These are phyloP conservation scores for Pterobdella sp. DNA, from an alignment of 2,888 invertebrate species.

Conservation along the genomic window DNA sequence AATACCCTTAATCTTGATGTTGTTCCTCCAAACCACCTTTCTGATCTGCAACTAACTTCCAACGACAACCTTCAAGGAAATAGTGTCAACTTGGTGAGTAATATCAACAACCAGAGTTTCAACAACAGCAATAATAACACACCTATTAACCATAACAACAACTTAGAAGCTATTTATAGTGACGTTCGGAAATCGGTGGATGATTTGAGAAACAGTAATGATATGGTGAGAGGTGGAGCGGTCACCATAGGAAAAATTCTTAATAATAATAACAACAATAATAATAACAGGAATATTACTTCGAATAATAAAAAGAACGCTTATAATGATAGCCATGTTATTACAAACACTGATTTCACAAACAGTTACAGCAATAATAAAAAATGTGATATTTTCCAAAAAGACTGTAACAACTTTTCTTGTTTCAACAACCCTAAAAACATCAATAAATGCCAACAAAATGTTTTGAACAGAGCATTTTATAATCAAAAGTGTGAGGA, in stretches of 20 bases:
- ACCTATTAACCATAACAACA: constrained; percentile 3
- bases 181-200: background rate
- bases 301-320: background rate
- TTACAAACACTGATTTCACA: background rate
- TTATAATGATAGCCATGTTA: background rate
- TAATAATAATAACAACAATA: constrained; percentile 4
- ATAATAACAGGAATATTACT: constrained; percentile 1
- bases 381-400: background rate
- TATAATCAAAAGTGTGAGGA: constrained; percentile 1
- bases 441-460: background rate
- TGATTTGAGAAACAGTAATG: background rate
- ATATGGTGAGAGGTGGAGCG: background rate
- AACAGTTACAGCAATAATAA: background rate
- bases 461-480: background rate
- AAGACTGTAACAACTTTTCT: background rate
- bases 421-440: background rate
- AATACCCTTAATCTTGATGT: constrained; percentile 5
- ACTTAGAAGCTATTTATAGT: constrained; percentile 2
- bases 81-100: background rate
- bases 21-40: background rate
- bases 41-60: background rate
- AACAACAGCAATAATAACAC: background rate
- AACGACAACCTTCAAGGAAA: background rate
- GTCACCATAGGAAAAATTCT: background rate
- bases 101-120: background rate